Evolutionary conservation across 2,888 invertebrate species (phyloP), one percentile per base, ranked within the genome.

Genomic region (Xanthorhoe spadicearia): DNA sequence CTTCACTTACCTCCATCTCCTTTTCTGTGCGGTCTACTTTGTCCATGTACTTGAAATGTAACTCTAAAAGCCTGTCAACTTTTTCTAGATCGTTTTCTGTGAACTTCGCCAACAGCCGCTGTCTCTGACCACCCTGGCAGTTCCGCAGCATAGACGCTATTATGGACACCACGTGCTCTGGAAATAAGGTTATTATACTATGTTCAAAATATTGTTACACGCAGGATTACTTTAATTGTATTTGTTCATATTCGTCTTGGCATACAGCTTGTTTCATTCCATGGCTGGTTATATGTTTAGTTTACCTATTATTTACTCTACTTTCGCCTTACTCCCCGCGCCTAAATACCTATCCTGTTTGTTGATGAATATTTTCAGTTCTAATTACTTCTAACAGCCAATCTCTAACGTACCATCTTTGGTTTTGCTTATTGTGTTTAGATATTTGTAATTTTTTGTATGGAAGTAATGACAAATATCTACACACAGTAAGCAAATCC

Each of bases 61-160:
- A 92, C 87, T 99, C 99, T 84, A 99, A 94, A 51, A 99, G 93
- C 69, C 99, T 93, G 87, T 99, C 99, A 0, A 99, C 98, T 92
- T 99, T 99, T 87, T 99, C 99, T 79, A 98, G 97, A 86, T 99
- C 99, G 82, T 99, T 99, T 90, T 99, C 99, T 0, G 97, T 97
- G 85, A 99, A 99, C 93, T 99, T 99, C 75, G 97, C 96, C 15
- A 99, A 90, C 61, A 99, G 92, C 66, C 99, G 93, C 83, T 98
- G 97, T 35, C 98, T 94, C 79, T 99, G 99, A 6, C 97, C 95
- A 0, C 98, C 98, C 77, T 96, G 96, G 83, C 99, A 98, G 85
- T 99, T 98, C 69, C 97, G 95, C 72, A 99, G 88, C 96, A 99
- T 97, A 43, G 98, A 98, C 0, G 98, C 96, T 78, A 99, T 97